Evolutionary conservation across 2,113 vertebrate genomes (phyloP), one percentile per base, ranked within the genome.

Genomic region (Sinosuthora webbiana): DNA sequence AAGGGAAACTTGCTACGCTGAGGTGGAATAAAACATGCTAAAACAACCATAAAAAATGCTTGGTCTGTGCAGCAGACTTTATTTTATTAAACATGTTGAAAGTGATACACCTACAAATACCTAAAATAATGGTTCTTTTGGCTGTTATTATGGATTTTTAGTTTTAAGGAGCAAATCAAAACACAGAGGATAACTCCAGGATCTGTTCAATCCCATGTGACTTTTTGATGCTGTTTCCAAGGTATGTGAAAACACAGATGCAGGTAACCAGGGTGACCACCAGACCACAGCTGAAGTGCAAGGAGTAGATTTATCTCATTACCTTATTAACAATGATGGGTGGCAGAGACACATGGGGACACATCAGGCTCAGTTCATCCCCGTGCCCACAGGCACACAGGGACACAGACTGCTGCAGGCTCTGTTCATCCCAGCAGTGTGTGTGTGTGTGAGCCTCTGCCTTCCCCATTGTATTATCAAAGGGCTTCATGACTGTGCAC

Each of bases 301-400:
- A 22, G 5, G 17, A 68, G 23, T 3, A 20, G 28, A 45, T 62
- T 62, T 45, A 42, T 37, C 39, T 69, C 8, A n/a, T 87, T 45
- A 9, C 47, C 23, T 78, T 8, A 2, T 50, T 60, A 19, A 23
- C 64, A 20, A 13, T 0, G 1, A 30, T 1, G 2, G 6, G 22
- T 21, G 27, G 33, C 45, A 87, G 27, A 60, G 63, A 44, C 45
- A 30, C 52, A 3, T 4, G 10, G 35, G 35, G 23, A 27, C 68
- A 45, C 13, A 9, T 3, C 2, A 47, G 63, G 52, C n/a, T 49
- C 52, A 47, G 63, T 0, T 25, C n/a, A 39, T 39, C 41, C 50
- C 52, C 4, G 10, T 21, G 13, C 33, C 60, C 60, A 44, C 39
- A 35, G 59, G 20, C 20, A 59, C 33, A 35, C 4, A 6, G 41